Percentiles rank a stretch among this genome's conserved stretches.
phyloP scores from a whole-genome alignment of 2,797 vertebrate genomes.

The Paedocypris micromegethes region DNA sequence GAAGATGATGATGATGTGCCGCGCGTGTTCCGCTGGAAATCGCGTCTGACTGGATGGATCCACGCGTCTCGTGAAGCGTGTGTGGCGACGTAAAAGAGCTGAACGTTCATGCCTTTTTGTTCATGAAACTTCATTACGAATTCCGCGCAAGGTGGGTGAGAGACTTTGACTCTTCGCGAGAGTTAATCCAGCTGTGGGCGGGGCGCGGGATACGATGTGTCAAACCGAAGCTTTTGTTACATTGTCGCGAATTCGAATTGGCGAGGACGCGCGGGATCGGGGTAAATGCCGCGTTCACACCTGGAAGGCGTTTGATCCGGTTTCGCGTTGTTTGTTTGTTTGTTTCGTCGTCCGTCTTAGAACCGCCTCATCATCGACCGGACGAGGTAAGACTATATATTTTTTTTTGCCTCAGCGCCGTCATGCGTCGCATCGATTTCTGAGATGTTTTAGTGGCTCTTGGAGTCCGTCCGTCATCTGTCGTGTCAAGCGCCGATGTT shows the following conservation, averaged over 20 bases:
- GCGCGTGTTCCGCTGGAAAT: background rate
- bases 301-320: too few species aligned
- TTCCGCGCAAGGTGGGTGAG: conserved; percentile 66
- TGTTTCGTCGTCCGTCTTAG: background rate
- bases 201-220: conserved; percentile 7
- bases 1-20: conserved; percentile 1
- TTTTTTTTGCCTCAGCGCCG: background rate
- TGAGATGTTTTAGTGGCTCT: conserved; percentile 10
- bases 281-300: too few species aligned
- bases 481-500: conserved; percentile 24
- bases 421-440: conserved; percentile 13
- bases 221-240: conserved; percentile 9
- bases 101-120: conserved; percentile 48
- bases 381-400: conserved; percentile 15
- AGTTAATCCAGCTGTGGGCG: conserved; percentile 11
- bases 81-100: conserved; percentile 12
- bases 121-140: conserved; percentile 71
- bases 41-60: conserved; percentile 2
- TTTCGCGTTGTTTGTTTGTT: background rate
- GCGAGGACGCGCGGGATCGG: too few species aligned
- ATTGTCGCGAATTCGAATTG: conserved; percentile 12
- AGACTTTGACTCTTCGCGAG: conserved; percentile 11
- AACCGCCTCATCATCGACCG: background rate
- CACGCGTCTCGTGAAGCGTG: conserved; percentile 13
- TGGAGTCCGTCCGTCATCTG: conserved; percentile 21